Evolutionary conservation across 2,888 invertebrate genomes (phyloP), one percentile per base, ranked within the genome.

Genomic region (Oscheius myriophilus): DNA sequence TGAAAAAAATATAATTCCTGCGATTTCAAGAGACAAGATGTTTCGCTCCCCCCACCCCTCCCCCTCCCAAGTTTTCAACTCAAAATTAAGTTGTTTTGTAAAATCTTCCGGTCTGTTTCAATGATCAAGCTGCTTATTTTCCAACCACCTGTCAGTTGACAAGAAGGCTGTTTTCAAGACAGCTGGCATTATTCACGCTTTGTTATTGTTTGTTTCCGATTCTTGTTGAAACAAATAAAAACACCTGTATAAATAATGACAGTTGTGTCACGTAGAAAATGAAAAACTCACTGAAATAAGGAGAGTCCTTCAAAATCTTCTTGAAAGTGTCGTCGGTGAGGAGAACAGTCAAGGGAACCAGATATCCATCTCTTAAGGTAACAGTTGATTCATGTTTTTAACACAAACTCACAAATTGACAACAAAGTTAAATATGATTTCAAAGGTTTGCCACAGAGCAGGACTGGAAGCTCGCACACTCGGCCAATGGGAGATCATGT

Each of bases 371-470:
- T 33, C 54, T 54, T 3, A 53, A 23, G 14, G 9, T 53, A 12
- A 25, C n/a, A 23, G 6, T 53, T 53, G 2, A 53, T 3, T 25
- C 2, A 21, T 33, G 33, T 6, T 3, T 33, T 33, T 33, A 33
- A 21, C 12, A n/a, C 6, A 55, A 43, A 42, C 58, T 58, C 14
- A 58, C 49, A 61, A 18, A 61, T 49, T 49, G 46, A 61, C 61
- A 26, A 46, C 26, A 16, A 61, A 26, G 39, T 61, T 61, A 33
- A 61, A 61, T 18, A 61, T 16, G 33, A 33, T 61, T n/a, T 61
- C 61, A 16, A 61, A 39, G 12, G 26, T 26, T 18, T 61, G 61
- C 45, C 46, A 46, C 7, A 46, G 26, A 2, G 16, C 26, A 14
- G 46, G 61, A 49, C 49, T 39, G n/a, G 26, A 26, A 2, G 25